Evolutionary conservation across 2,113 vertebrate species (phyloP).

Genomic region (Chaetodon trifascialis): DNA sequence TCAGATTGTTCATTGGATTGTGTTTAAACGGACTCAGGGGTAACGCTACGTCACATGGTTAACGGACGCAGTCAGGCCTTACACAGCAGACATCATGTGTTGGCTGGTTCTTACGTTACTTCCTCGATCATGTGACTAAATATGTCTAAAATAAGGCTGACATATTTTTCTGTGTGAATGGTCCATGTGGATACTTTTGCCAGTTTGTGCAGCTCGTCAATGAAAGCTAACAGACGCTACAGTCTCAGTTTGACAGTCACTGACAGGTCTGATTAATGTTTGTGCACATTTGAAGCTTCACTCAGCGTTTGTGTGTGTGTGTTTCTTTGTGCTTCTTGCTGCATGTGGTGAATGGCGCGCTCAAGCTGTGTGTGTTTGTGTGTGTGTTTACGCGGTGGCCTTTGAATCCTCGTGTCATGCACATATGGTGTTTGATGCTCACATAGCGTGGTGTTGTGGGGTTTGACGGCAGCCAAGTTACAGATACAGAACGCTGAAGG

Average conservation of each 20-base stretch:
- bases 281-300: background rate
- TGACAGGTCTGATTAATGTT: background rate
- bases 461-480: slow-evolving; percentile 41
- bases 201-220: background rate
- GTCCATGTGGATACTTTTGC: background rate
- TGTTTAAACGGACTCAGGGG: too few species aligned
- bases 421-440: slow-evolving; percentile 38
- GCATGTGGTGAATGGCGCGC: background rate
- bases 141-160: background rate
- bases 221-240: background rate
- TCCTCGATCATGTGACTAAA: background rate
- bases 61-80: background rate
- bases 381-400: background rate
- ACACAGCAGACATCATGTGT: slow-evolving; percentile 7
- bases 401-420: slow-evolving; percentile 25
- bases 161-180: background rate
- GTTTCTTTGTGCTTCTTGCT: background rate
- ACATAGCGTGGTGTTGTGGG: slow-evolving; percentile 28
- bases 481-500: slow-evolving; percentile 42
- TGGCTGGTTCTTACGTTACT: background rate
- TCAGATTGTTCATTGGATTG: too few species aligned
- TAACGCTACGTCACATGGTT: slow-evolving; percentile 11
- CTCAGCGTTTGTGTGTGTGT: background rate
- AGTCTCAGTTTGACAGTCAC: slow-evolving; percentile 1
- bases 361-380: slow-evolving; percentile 1